Base-by-base conservation (phyloP, 2,113 vertebrate species). In the Turdus rufiventris region DNA sequence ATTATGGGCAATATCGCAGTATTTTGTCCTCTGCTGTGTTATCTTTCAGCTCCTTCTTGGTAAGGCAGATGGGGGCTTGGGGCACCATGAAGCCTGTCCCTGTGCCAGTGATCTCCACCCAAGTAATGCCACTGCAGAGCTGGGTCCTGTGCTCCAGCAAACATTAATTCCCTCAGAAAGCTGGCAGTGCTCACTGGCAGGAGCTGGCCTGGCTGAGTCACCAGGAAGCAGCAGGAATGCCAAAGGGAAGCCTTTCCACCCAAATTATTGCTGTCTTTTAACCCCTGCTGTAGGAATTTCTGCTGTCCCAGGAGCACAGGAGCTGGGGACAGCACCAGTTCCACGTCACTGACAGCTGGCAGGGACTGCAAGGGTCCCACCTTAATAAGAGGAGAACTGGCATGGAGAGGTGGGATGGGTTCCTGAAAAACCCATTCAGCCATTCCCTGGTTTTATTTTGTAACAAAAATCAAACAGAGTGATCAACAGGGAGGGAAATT, bases 331-430 rank as follows among this genome's bases (percentile, higher is more conserved):
- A 58, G 24, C 21, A 7, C 4, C 8, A 36, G 43, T 14, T 50
- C 45, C 40, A 11, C 0, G 2, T 14, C 4, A 0, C 14, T 6
- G 9, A 28, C 58, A 45, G 29, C 48, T 63, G 58, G 10, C 24
- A 40, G 70, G 2, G 10, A 33, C 31, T 73, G 60, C 61, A 33
- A 5, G 8, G 57, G 26, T 51, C 24, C 45, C 51, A 28, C 14
- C 14, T 5, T 1, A 2, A 10, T 5, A 2, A 63, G 17, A 11
- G 29, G 42, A 53, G 53, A 40, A 1, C 14, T 8, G 21, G 19
- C 57, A 60, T 4, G 7, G 31, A 43, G 28, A 72, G 26, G 19
- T 28, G 33, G 15, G 40, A 60, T 33, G 15, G 1, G 8, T 6
- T 62, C 53, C 53, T 45, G 31, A 50, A 61, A 65, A 71, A 38